phyloP scores from a whole-genome alignment of 2,113 vertebrate genomes.

The Pangasianodon gigas region DNA sequence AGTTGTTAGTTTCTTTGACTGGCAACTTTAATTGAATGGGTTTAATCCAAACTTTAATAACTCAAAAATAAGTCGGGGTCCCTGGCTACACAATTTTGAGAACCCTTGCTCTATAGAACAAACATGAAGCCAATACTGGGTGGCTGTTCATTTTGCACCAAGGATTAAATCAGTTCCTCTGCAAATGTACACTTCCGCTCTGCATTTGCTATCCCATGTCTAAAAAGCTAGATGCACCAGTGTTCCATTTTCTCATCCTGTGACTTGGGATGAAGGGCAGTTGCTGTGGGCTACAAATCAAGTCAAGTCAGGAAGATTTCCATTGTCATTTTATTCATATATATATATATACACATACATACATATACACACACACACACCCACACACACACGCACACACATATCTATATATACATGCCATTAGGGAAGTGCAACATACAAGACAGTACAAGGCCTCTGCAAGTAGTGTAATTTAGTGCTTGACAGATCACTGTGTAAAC shows the following conservation, averaged over 20 bases:
- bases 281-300: background rate
- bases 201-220: background rate
- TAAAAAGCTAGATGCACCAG: background rate
- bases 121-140: background rate
- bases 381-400: no score
- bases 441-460: background rate
- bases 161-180: background rate
- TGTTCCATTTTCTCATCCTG: no score
- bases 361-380: no score
- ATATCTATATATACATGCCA: background rate
- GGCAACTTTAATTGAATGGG: background rate
- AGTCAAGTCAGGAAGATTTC: background rate
- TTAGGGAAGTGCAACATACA: background rate
- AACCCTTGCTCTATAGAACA: background rate
- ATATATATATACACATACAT: background rate
- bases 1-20: background rate
- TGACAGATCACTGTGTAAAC: background rate
- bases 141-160: background rate
- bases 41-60: background rate
- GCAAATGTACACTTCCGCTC: background rate
- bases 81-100: background rate
- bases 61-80: background rate
- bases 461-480: background rate
- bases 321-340: background rate
- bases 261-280: background rate